These are phyloP conservation scores for Tigriopus japonicus DNA, from an alignment of 1,140 invertebrate species.

Conservation along the genomic window DNA sequence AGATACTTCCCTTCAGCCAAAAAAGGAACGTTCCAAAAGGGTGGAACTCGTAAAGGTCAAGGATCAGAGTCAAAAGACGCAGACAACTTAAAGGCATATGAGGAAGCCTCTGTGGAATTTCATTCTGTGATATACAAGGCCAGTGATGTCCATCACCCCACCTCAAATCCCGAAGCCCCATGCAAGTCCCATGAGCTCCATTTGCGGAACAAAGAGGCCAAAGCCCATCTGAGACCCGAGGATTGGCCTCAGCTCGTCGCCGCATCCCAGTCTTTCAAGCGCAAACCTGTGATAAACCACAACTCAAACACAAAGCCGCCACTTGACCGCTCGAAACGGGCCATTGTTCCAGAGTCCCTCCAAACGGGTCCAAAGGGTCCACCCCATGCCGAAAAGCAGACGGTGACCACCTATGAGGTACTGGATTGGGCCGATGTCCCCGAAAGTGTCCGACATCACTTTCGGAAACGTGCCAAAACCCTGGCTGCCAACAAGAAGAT, in stretches of 20 bases:
- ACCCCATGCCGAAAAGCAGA: not conserved
- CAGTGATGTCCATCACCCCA: conserved; percentile 51
- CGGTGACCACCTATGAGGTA: not conserved
- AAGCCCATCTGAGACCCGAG: not conserved
- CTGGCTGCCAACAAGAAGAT: conserved; percentile 25
- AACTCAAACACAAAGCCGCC: not conserved
- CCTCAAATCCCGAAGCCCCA: not conserved
- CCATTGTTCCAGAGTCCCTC: too few relatives aligned
- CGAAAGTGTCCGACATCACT: not conserved
- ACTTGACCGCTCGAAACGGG: not conserved
- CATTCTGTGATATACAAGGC: conserved; percentile 65
- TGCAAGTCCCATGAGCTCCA: not conserved
- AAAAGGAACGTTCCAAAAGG: not conserved
- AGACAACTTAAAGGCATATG: not conserved
- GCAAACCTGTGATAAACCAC: not conserved
- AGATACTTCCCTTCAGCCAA: not conserved
- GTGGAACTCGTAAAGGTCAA: not conserved
- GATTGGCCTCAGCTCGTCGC: not conserved
- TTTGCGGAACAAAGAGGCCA: not conserved
- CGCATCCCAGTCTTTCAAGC: not conserved
- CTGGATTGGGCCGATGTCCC: not conserved
- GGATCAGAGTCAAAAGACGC: not conserved
- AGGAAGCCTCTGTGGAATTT: conserved; percentile 24
- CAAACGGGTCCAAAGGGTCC: not conserved
- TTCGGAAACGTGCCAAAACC: not conserved